These are phyloP conservation scores for Drosophila pegasa DNA, from an alignment of 2,888 invertebrate genomes.

Conservation along the genomic window DNA sequence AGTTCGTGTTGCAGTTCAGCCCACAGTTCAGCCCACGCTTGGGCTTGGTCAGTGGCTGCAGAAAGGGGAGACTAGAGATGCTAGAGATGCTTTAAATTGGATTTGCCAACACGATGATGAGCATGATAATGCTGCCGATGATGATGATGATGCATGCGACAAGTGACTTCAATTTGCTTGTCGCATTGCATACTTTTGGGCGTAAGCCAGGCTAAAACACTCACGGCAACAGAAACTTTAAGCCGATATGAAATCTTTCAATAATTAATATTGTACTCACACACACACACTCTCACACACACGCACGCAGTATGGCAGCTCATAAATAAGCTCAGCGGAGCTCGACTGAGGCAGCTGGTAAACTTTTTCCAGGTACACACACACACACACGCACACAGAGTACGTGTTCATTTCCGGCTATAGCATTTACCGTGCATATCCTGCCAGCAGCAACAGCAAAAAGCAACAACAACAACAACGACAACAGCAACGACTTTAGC, in stretches of 20 bases:
- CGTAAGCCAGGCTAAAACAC: constrained; percentile 34
- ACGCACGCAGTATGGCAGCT: constrained; percentile 22
- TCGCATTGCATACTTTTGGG: constrained; percentile 29
- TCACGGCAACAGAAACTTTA: constrained; percentile 59
- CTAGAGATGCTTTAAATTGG: constrained; percentile 56
- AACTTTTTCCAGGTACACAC: constrained; percentile 56
- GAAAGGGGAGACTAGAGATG: not conserved
- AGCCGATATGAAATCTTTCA: constrained; percentile 77
- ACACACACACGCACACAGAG: constrained; percentile 48
- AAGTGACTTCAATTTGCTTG: constrained; percentile 65
- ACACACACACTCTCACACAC: constrained; percentile 21
- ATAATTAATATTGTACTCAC: constrained; percentile 71
- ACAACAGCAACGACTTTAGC: constrained; percentile 12
- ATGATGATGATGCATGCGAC: constrained; percentile 64
- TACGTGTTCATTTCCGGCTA: constrained; percentile 79
- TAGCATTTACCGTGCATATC: constrained; percentile 77
- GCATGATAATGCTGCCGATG: constrained; percentile 57
- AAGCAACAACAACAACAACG: constrained; percentile 16
- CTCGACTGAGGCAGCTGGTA: constrained; percentile 46
- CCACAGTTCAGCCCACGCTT: constrained; percentile 12
- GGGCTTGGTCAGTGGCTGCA: not conserved
- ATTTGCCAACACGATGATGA: constrained; percentile 62
- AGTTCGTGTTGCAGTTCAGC: constrained; percentile 28
- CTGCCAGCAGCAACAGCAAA: constrained; percentile 43
- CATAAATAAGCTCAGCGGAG: constrained; percentile 52